Percentiles rank a stretch among this genome's conserved stretches.
Conservation (phyloP, 2,113 vertebrate genomes). For the Andinoacara biseriatus region DNA sequence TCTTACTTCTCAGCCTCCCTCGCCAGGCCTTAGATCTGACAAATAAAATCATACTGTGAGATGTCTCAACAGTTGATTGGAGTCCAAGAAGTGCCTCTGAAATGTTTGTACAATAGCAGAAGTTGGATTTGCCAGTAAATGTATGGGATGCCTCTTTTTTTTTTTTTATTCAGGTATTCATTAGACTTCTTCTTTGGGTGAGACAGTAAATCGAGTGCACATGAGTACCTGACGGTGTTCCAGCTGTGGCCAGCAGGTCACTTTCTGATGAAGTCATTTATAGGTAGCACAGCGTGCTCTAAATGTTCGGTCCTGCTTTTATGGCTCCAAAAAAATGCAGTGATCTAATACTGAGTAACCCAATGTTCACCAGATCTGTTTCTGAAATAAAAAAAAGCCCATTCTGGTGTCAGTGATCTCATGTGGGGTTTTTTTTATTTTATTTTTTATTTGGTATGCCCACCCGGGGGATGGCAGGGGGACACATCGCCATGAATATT, state of each 20-base stretch:
- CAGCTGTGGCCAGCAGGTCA: conserved; percentile 35
- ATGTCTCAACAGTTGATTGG: conserved; percentile 31
- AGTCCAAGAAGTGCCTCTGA: conserved; percentile 18
- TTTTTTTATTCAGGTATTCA: not conserved
- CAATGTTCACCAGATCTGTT: conserved; percentile 42
- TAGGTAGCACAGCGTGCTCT: conserved; percentile 10
- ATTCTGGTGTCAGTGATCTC: conserved; percentile 42
- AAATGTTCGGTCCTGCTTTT: conserved; percentile 22
- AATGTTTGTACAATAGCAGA: conserved; percentile 1
- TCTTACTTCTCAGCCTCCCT: conserved; percentile 47
- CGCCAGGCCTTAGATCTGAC: conserved; percentile 53
- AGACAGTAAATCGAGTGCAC: conserved; percentile 21
- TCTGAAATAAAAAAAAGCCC: conserved; percentile 29
- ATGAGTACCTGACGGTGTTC: conserved; percentile 16
- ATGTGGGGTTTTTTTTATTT: conserved; percentile 25
- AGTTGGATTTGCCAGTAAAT: conserved; percentile 3
- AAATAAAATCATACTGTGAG: conserved; percentile 59
- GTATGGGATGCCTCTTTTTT: not conserved
- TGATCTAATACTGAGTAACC: conserved; percentile 44
- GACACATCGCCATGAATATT: conserved; percentile 66
- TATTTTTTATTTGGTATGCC: conserved; percentile 34
- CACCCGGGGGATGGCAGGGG: conserved; percentile 44
- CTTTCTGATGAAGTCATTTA: conserved; percentile 46
- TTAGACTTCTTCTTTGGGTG: not conserved
- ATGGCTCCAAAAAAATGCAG: not conserved